Evolutionary conservation across 2,797 vertebrate genomes (phyloP), one percentile per base, ranked within the genome.

Genomic region (Chelon labrosus): DNA sequence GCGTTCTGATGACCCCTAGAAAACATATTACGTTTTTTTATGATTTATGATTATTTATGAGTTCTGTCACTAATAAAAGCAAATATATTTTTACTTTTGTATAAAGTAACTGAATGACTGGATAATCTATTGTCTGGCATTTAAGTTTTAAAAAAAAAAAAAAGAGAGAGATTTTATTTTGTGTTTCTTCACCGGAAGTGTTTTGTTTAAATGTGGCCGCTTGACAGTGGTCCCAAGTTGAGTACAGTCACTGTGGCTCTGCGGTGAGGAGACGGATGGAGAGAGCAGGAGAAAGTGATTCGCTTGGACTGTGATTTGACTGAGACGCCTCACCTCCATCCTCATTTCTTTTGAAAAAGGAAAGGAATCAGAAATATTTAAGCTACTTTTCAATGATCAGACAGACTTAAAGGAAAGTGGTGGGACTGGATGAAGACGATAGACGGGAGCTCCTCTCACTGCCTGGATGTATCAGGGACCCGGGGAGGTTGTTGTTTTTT

Each of bases 151-250:
- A 35, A 35, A 35, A 31, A 31, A 31, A 31, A 31, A 31, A 31
- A 31, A 31, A 31, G 5, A 31, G 31, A 6, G 0, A 2, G 55
- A 59, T 85, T 82, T 87, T 88, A 83, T 56, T 88, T 85, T 87
- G 50, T 66, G 3, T 1, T 9, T 1, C 1, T 0, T 4, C 5
- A 58, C 58, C 70, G 89, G 91, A 92, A 82, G 67, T 63, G 6
- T 0, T 2, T 1, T 0, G 22, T 8, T n/a, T 14, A 13, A 25
- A 17, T 16, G 0, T 0, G 1, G 1, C 3, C 0, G 0, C 8
- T 39, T 88, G 61, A 80, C 73, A 38, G 31, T n/a, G 63, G 86
- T 90, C 88, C 89, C 84, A 84, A 86, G 69, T 88, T 76, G 79
- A 77, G 77, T 25, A 5, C 5, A 77, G 79, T 75, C 35, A 20